Evolutionary conservation across 2,113 vertebrate species (phyloP), one percentile per base, ranked within the genome.

Genomic region (Sylvia atricapilla): DNA sequence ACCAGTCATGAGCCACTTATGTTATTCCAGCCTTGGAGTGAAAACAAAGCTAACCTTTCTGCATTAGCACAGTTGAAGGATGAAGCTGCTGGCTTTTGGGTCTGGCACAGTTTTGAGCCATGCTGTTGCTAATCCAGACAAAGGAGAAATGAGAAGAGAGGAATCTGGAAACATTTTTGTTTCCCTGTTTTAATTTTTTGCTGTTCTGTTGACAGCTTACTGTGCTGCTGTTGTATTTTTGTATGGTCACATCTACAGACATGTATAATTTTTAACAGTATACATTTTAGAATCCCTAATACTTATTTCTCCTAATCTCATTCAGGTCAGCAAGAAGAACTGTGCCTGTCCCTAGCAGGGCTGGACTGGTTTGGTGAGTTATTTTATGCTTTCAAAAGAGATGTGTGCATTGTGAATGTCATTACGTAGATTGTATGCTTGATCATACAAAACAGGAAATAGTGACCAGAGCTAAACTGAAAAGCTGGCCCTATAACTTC

Each of bases 401-500:
- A 20, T 73, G 20, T 69, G 49, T 60, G 41, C 46, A 28, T 66
- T 74, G 17, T 27, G 35, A 35, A 55, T 80, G 20, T 43, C 75
- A 50, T 83, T 90, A 43, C 33, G 47, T 47, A 83, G 46, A 15
- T 50, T 55, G 24, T 58, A 30, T 43, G 33, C 41, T 79, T 87
- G 43, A 93, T 94, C 70, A 95, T 87, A 88, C 70, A 63, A 82
- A 94, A 91, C 55, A 90, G 13, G 35, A 88, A 94, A 91, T 15
- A 64, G 47, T 82, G 56, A 86, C 80, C 39, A 94, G 60, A 85
- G 33, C 47, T 77, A 66, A 72, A 73, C 30, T 37, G 67, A 84
- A 95, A 96, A 90, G 24, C 35, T 88, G 39, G 8, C 12, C 64
- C 47, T 63, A 49, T 60, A 67, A 76, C 70, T 95, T 95, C 87